phyloP scores from a whole-genome alignment of 2,888 invertebrate species.

The Phorcus lineatus region DNA sequence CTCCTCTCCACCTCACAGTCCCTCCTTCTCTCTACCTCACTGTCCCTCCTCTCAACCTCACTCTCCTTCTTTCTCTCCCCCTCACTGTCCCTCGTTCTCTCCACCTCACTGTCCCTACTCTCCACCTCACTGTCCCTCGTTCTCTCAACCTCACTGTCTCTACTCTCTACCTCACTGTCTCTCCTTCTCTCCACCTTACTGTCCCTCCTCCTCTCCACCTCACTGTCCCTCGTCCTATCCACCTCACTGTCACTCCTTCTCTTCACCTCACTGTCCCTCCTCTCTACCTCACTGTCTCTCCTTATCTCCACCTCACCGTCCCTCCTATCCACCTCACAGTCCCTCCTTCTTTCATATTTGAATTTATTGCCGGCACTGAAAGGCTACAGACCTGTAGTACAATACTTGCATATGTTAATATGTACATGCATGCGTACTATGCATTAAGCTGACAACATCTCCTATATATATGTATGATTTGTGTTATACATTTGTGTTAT shows the following conservation, averaged over 20 bases:
- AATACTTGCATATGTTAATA: too few species aligned
- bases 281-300: background rate
- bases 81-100: too few species aligned
- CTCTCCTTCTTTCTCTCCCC: background rate
- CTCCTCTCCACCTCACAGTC: background rate
- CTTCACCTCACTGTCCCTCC: background rate
- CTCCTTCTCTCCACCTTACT: background rate
- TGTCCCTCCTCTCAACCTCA: background rate
- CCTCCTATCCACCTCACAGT: background rate
- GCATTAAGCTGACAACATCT: too few species aligned
- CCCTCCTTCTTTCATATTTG: background rate
- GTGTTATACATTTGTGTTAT: too few species aligned
- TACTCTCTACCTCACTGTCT: background rate
- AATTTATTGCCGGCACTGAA: too few species aligned
- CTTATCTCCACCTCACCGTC: too few species aligned
- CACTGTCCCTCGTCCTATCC: too few species aligned
- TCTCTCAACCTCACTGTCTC: background rate
- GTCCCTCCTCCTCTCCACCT: background rate
- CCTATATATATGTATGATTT: too few species aligned
- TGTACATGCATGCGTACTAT: too few species aligned
- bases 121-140: background rate
- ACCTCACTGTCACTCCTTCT: background rate
- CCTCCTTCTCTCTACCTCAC: background rate
- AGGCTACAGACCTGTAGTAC: too few species aligned
- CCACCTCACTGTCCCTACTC: background rate